Conservation (phyloP, 2,888 invertebrate genomes). For the Zele albiditarsus region DNA sequence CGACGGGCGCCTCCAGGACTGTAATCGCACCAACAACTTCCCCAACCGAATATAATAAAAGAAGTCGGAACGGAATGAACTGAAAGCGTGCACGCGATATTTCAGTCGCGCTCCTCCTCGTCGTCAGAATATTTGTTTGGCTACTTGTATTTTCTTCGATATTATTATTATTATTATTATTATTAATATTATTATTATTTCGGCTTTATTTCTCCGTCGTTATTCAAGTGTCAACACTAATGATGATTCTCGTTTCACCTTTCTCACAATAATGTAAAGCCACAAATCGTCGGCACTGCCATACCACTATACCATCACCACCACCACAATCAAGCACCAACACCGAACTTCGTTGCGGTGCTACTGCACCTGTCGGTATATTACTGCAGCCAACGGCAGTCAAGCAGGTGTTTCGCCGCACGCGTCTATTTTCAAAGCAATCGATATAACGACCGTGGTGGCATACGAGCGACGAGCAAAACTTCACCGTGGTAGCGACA, state of each 20-base stretch:
- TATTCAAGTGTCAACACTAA: background rate
- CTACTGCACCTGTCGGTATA: slow-evolving; percentile 38
- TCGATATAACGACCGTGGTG: slow-evolving; percentile 64
- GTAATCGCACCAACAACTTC: slow-evolving; percentile 51
- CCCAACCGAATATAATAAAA: slow-evolving; percentile 47
- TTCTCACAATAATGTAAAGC: slow-evolving; percentile 1
- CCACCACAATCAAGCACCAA: slow-evolving; percentile 1
- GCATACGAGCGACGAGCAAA: slow-evolving; percentile 47
- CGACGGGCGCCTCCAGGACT: slow-evolving; percentile 72
- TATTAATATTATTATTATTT: background rate
- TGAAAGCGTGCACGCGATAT: slow-evolving; percentile 27
- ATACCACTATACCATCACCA: background rate
- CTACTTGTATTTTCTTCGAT: background rate
- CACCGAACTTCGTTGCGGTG: slow-evolving; percentile 1
- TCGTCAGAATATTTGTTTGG: slow-evolving; percentile 28
- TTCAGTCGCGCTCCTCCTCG: slow-evolving; percentile 50
- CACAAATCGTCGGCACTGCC: slow-evolving; percentile 14
- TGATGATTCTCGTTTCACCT: background rate
- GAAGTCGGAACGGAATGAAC: background rate
- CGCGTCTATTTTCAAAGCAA: slow-evolving; percentile 68
- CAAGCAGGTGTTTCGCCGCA: slow-evolving; percentile 65
- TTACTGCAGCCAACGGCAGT: slow-evolving; percentile 32
- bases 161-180: background rate
- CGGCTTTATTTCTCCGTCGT: too few species aligned
- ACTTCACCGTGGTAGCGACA: slow-evolving; percentile 49